Evolutionary conservation across 2,113 vertebrate species (phyloP), one percentile per base, ranked within the genome.

Genomic region (Rhagologus leucostigma): DNA sequence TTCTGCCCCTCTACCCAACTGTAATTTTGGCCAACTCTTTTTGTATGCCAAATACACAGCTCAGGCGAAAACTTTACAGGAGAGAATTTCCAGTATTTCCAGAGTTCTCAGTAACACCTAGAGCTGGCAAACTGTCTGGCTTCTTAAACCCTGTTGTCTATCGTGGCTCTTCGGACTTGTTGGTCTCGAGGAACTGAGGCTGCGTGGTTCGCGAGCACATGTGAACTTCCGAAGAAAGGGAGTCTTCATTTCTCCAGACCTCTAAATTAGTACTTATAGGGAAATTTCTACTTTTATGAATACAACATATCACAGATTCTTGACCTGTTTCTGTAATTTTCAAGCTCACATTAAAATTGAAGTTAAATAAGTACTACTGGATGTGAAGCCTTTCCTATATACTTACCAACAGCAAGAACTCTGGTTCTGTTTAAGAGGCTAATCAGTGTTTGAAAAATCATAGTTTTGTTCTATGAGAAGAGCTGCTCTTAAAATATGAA

Each of bases 1-100:
- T 37, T 41, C 9, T 74, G 29, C 11, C 6, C 19, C 10, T 17
- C 3, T 1, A 4, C 4, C 6, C 5, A 21, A 6, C 13, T 27
- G 11, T 30, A 37, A 56, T 52, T 95, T 73, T 76, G 41, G 13
- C 14, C 1, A 3, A 8, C 9, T 27, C 7, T 60, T 39, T 71
- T 80, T 44, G n/a, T 27, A n/a, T 11, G 14, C 16, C 11, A 49
- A 77, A 12, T 32, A 20, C 0, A 1, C n/a, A 67, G 4, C 6
- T 88, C 42, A 17, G 8, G 14, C 5, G 7, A 86, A 77, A 86
- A 39, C 12, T 49, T 57, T 55, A 33, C 33, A 26, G 47, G 10
- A 80, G 44, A 84, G 21, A 55, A 69, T 74, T 74, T 63, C 46
- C 33, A 47, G 14, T 65, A 35, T 70, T 93, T 84, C 22, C 24